Conservation (phyloP, 1,140 invertebrate species). For the Zaprionus ornatus region DNA sequence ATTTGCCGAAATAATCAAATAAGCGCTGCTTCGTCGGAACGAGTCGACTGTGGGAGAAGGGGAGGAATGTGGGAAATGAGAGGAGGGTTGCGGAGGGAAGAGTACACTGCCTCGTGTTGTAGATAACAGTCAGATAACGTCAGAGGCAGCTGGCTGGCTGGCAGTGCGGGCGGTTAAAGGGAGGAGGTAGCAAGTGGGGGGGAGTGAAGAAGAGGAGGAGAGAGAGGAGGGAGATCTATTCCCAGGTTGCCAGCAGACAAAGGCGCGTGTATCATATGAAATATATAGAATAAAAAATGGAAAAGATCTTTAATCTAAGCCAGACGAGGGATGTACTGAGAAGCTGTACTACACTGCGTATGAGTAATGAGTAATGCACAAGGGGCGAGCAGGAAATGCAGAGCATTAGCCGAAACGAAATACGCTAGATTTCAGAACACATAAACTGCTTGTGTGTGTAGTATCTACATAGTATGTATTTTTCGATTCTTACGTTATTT, state of each 20-base stretch:
- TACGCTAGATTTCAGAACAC: neutral
- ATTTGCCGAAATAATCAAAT: conserved; percentile 80
- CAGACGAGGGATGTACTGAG: conserved; percentile 34
- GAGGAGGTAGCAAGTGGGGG: conserved; percentile 30
- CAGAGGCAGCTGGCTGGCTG: neutral
- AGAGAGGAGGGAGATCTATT: neutral
- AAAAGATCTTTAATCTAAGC: conserved; percentile 49
- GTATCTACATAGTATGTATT: conserved; percentile 8
- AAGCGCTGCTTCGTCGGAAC: conserved; percentile 24
- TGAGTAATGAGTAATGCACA: conserved; percentile 72
- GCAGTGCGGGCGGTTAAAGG: neutral
- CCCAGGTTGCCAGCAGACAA: too few relatives aligned
- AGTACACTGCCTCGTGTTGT: conserved; percentile 52
- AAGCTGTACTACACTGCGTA: conserved; percentile 50
- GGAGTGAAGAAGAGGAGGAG: conserved; percentile 17
- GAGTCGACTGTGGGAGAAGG: neutral
- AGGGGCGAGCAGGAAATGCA: conserved; percentile 54
- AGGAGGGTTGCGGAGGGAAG: neutral
- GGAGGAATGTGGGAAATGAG: neutral
- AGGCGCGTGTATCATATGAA: too few relatives aligned
- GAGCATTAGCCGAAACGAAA: neutral
- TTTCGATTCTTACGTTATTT: conserved; percentile 40
- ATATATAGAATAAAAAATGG: too few relatives aligned
- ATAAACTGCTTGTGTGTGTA: too few relatives aligned
- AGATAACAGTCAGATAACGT: conserved; percentile 51